Percentiles rank a stretch among this genome's conserved stretches.
phyloP scores from a whole-genome alignment of 1,140 invertebrate species.

The Archivesica marissinica region DNA sequence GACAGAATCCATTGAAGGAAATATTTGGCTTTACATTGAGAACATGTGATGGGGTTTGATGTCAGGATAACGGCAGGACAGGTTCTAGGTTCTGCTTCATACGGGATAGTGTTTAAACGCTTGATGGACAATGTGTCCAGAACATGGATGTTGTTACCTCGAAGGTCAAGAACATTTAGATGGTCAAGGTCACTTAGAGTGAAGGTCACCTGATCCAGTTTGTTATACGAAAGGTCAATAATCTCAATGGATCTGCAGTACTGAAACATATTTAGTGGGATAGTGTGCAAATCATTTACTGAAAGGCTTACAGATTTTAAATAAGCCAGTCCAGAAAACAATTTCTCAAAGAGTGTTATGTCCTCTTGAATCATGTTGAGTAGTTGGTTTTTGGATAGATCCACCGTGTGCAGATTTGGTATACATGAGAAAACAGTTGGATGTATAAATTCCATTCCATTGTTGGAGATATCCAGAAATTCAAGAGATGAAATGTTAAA shows the following conservation, averaged over 20 bases:
- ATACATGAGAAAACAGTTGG: not conserved
- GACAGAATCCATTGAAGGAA: not conserved
- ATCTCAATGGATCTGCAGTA: not conserved
- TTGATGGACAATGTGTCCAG: not conserved
- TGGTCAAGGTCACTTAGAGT: not conserved
- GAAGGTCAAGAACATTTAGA: not conserved
- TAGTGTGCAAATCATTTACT: not conserved
- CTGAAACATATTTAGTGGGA: not conserved
- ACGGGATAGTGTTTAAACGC: not conserved
- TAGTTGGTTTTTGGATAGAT: constrained; percentile 5
- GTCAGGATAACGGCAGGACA: not conserved
- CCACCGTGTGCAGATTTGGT: not conserved
- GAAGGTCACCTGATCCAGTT: not conserved
- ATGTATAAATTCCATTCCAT: constrained; percentile 25
- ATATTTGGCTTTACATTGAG: not conserved
- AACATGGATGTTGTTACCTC: not conserved
- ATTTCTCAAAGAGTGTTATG: not conserved
- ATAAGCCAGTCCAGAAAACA: not conserved
- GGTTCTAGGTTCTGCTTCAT: no score
- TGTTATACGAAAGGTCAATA: not conserved
- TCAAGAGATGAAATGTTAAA: not conserved
- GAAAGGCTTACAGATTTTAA: not conserved
- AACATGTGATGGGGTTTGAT: not conserved
- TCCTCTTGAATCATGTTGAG: not conserved
- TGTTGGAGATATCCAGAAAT: not conserved